Evolutionary conservation across 2,888 invertebrate genomes (phyloP).

Genomic region (Gymnoscelis rufifasciata): DNA sequence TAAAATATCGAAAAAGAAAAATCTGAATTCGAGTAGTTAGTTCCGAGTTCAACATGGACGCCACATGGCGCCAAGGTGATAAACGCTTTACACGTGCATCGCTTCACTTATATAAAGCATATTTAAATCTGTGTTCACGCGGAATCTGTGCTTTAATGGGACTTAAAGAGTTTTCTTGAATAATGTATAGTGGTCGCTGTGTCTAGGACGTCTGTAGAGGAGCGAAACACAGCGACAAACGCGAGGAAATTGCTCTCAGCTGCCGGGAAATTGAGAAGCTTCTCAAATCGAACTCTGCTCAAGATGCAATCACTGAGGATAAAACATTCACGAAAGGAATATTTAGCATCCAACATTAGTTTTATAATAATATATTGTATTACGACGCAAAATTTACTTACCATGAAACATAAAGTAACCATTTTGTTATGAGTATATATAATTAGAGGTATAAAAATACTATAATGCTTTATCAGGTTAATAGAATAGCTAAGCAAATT

Average conservation of each 20-base stretch:
- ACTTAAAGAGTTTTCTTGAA: slow-evolving; percentile 6
- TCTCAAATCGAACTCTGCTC: slow-evolving; percentile 49
- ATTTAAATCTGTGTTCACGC: slow-evolving; percentile 3
- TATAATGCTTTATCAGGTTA: no score
- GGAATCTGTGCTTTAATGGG: slow-evolving; percentile 6
- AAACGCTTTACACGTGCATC: slow-evolving; percentile 16
- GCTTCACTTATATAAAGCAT: slow-evolving; percentile 8
- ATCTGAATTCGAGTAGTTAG: no score
- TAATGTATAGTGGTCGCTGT: slow-evolving; percentile 26
- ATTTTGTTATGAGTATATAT: no score
- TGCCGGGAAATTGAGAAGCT: slow-evolving; percentile 65
- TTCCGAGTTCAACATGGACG: no score
- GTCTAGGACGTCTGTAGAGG: slow-evolving; percentile 19
- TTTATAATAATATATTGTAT: no score
- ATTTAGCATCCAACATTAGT: slow-evolving; percentile 20
- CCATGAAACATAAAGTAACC: no score
- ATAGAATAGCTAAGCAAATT: no score
- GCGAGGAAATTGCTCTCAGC: slow-evolving; percentile 64
- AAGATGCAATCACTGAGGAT: slow-evolving; percentile 40
- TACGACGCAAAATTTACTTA: no score
- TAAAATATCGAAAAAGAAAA: no score
- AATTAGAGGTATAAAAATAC: no score
- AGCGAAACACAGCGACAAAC: slow-evolving; percentile 48
- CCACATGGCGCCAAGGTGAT: slow-evolving; percentile 15
- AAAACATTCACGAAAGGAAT: slow-evolving; percentile 27